phyloP scores from a whole-genome alignment of 2,113 vertebrate species.

The Hyperoodon ampullatus region DNA sequence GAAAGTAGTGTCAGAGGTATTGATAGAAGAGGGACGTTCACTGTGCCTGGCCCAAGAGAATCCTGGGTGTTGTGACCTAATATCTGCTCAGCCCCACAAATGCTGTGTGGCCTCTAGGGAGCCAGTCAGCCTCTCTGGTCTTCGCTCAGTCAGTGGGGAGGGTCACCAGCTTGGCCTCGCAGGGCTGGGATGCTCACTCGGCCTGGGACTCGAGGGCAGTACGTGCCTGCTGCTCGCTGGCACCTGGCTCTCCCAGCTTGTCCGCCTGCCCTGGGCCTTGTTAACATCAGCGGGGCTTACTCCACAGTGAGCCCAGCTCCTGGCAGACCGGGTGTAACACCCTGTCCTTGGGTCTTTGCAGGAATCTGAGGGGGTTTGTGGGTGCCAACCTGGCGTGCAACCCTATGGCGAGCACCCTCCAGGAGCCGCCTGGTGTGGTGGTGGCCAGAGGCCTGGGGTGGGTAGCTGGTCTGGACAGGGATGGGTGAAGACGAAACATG shows the following conservation, averaged over 20 bases:
- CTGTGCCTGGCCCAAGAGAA: neutral
- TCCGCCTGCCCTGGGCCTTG: conserved; percentile 15
- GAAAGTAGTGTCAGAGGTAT: neutral
- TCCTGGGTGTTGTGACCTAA: neutral
- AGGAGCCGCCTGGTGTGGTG: neutral
- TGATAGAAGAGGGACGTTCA: neutral
- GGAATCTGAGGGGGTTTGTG: neutral
- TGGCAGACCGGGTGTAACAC: conserved; percentile 14
- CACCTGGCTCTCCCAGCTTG: neutral
- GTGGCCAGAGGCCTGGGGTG: neutral
- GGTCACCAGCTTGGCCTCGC: neutral
- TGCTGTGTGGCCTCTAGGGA: neutral
- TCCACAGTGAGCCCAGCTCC: neutral
- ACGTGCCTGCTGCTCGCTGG: neutral
- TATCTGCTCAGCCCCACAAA: neutral
- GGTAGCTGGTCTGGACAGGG: neutral
- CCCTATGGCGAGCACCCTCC: neutral
- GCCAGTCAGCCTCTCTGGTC: neutral
- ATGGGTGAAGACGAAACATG: rapidly evolving
- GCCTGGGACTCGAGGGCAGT: neutral
- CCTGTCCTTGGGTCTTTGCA: neutral
- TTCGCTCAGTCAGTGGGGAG: neutral
- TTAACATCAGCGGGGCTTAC: conserved; percentile 56
- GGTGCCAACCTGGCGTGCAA: neutral
- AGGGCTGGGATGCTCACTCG: neutral